These are phyloP conservation scores for Phoronis australis DNA, from an alignment of 2,888 invertebrate species.

Conservation along the genomic window DNA sequence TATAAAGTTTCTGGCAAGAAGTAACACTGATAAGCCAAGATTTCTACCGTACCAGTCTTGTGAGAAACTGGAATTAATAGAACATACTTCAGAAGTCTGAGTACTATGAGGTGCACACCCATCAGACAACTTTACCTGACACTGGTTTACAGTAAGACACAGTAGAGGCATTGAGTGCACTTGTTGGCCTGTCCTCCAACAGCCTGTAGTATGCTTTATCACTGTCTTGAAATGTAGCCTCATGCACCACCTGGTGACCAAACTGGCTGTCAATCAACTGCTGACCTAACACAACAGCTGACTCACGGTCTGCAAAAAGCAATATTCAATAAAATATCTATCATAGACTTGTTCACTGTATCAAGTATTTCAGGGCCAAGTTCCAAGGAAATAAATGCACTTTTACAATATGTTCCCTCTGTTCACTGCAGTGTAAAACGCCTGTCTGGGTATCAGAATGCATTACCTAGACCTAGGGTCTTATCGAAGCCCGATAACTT, in stretches of 20 bases:
- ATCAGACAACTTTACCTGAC: slow-evolving; percentile 24
- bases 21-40: not conserved
- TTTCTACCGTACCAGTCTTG: not conserved
- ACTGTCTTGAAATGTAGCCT: slow-evolving; percentile 26
- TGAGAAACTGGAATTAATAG: not conserved
- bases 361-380: too few relatives aligned
- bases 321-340: too few relatives aligned
- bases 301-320: slow-evolving; percentile 21
- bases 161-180: slow-evolving; percentile 46
- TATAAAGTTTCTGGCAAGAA: too few relatives aligned
- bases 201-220: slow-evolving; percentile 35
- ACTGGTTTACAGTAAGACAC: slow-evolving; percentile 35
- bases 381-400: too few relatives aligned
- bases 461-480: too few relatives aligned
- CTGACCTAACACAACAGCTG: slow-evolving; percentile 49
- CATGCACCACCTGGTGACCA: slow-evolving; percentile 28
- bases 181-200: slow-evolving; percentile 48
- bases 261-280: slow-evolving; percentile 46
- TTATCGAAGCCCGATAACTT: too few relatives aligned
- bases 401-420: too few relatives aligned
- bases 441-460: too few relatives aligned
- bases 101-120: not conserved
- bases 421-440: too few relatives aligned
- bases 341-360: too few relatives aligned
- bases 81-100: not conserved